Evolutionary conservation across 1,140 invertebrate genomes (phyloP), one percentile per base, ranked within the genome.

Genomic region (Coenobita brevimanus): DNA sequence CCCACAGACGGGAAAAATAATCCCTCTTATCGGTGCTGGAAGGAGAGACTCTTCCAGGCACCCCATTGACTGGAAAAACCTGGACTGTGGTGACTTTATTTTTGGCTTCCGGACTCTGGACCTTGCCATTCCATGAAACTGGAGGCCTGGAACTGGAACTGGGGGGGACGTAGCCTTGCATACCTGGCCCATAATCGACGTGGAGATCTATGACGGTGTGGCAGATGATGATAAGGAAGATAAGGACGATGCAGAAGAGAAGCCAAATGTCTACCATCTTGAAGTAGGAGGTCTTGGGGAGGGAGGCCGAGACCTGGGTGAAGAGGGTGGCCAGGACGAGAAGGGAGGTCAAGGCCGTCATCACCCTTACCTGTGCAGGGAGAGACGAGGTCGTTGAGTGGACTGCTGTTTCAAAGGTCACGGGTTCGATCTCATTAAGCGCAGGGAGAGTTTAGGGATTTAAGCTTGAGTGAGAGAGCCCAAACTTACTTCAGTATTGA

Each of bases 191-290:
- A 38, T 88, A 88, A 21, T 88, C 86, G 0, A 88, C 69, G n/a
- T 78, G 50, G 0, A 73, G 46, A 79, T 88, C 86, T 6, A 88
- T 88, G 30, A 82, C 46, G 8, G 79, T 88, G 79, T 88, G 86
- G 36, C 41, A 88, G 21, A 88, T n/a, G 50, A 88, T 82, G 79
- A 88, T 88, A 54, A 88, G 17, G 86, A 88, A 88, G 67, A 82
- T 82, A 15, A 88, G 54, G n/a, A 88, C 15, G 57, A 88, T 88
- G 86, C 86, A 88, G 79, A 88, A 88, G 69, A 88, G 86, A 21
- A 88, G 86, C 86, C 86, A 88, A 2, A 88, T 82, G 86, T 88
- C 86, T 38, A 88, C 86, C 78, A 88, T 75, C 79, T 88, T 88
- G 64, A 88, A 88, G 54, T 88, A 88, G 36, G 86, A 88, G 24